Conservation (phyloP, 2,888 invertebrate genomes). For the Drymonia ruficornis region DNA sequence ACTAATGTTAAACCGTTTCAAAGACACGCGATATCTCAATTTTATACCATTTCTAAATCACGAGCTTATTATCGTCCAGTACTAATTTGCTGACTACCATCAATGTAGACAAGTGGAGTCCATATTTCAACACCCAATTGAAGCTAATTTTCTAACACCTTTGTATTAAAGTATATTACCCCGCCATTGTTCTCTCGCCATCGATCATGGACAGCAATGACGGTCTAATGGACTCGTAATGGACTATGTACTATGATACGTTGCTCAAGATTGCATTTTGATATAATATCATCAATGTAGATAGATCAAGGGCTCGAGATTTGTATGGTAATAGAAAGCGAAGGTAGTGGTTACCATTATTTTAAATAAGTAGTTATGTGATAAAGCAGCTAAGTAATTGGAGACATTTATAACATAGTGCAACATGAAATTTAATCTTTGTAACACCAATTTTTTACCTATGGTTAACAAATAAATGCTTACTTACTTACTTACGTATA, state of each 20-base stretch:
- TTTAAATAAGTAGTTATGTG: no score
- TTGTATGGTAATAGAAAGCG: constrained; percentile 8
- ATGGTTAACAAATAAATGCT: no score
- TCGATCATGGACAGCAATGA: constrained; percentile 35
- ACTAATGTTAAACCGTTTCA: no score
- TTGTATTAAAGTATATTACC: constrained; percentile 26
- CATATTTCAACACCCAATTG: constrained; percentile 26
- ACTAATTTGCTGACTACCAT: not conserved
- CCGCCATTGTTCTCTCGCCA: constrained; percentile 37
- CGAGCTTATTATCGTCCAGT: no score
- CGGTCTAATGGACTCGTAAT: constrained; percentile 39
- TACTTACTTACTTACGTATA: no score
- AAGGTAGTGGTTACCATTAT: not conserved
- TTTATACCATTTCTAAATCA: no score
- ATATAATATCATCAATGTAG: constrained; percentile 19
- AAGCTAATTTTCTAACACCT: constrained; percentile 20
- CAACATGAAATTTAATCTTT: no score
- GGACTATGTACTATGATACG: constrained; percentile 18
- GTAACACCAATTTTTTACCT: no score
- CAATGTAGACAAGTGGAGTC: not conserved
- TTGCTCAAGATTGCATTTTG: constrained; percentile 20
- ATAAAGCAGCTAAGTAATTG: no score
- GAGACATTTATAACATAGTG: no score
- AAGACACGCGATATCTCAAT: no score
- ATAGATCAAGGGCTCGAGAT: constrained; percentile 27